Base-by-base conservation (phyloP, 2,113 vertebrate genomes). In the Carassius auratus region DNA sequence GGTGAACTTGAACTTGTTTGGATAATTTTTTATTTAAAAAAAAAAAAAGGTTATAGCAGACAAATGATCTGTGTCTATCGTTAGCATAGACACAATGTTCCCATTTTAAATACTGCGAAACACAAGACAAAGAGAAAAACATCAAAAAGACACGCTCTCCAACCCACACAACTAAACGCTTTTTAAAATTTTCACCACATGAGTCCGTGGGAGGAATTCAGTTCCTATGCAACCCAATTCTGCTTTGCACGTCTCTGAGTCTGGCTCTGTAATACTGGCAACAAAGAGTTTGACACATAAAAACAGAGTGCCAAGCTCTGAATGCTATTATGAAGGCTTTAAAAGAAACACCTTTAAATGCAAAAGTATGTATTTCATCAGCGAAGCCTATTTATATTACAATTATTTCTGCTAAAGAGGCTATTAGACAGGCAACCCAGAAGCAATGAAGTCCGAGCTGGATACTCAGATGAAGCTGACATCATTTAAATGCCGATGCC, bases 261-360 rank as follows among this genome's bases (percentile, higher is more conserved):
- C 85, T 88, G 83, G 45, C 85, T 81, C 83, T 85, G 88, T 80
- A 84, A 88, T 87, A 81, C 75, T 89, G 90, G 82, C 87, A 88
- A 88, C 85, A 89, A 91, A 90, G 87, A 36, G 26, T 89, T 89
- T 90, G 90, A 92, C 91, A 91, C 90, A 52, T 89, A 91, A 87
- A 91, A 90, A 89, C 30, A 19, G 4, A 81, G 59, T 83, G 89
- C 89, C 90, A 92, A 90, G 73, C 48, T 14, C 90, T 86, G 84
- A 55, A 86, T 88, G 75, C 71, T 91, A 90, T 92, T 88, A 92
- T 90, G 79, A 82, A 78, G 84, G 83, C 85, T 89, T 86, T 88
- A 91, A 91, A 91, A 91, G 87, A 89, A 91, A 91, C 91, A 91
- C 90, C 87, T 92, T 87, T 82, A 84, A 87, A 86, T 87, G 86